Conservation (phyloP, 2,113 vertebrate genomes). For the Coracopsis vasa region DNA sequence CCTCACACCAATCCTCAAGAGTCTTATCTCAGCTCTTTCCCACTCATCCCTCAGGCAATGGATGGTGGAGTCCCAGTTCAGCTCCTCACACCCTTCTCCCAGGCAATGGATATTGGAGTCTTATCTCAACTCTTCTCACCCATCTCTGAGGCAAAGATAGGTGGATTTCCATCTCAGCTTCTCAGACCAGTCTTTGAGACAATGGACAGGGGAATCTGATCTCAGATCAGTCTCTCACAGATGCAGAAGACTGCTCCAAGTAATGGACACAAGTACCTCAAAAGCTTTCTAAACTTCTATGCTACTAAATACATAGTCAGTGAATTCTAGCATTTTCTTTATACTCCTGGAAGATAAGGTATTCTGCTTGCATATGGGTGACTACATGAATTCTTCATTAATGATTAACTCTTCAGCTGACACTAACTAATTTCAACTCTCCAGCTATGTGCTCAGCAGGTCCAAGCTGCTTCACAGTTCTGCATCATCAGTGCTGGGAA, state of each 20-base stretch:
- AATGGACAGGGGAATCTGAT: too few relatives aligned
- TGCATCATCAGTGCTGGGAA: not conserved
- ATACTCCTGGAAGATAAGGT: not conserved
- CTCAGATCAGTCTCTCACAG: not conserved
- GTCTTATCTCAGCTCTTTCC: not conserved
- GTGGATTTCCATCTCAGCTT: not conserved
- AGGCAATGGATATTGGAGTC: too few relatives aligned
- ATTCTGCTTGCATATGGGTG: not conserved
- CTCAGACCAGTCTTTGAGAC: too few relatives aligned
- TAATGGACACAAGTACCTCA: not conserved
- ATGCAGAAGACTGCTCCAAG: not conserved
- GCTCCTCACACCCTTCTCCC: not conserved
- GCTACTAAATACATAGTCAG: not conserved
- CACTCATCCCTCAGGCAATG: not conserved
- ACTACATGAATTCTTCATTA: not conserved
- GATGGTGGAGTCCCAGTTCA: not conserved
- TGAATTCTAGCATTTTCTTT: not conserved
- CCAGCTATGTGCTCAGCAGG: not conserved
- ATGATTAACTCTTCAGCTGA: not conserved
- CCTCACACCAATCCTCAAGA: not conserved
- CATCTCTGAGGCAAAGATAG: not conserved
- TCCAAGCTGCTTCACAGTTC: not conserved
- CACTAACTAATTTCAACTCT: not conserved
- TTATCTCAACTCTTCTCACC: too few relatives aligned
- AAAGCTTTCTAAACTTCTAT: not conserved